phyloP scores from a whole-genome alignment of 2,113 vertebrate species.

The Neotoma lepida region DNA sequence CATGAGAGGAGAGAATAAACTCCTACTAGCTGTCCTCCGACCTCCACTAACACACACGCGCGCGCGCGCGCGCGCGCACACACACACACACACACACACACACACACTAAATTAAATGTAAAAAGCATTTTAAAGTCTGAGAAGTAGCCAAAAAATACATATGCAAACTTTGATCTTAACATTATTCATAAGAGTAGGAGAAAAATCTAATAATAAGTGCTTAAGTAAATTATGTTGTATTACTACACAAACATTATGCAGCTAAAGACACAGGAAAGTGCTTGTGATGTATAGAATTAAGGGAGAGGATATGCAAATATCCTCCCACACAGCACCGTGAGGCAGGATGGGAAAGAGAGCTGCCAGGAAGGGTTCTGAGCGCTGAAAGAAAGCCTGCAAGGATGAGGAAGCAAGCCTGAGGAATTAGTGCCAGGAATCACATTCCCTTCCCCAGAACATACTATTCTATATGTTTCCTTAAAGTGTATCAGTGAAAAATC shows the following conservation, averaged over 20 bases:
- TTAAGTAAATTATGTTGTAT: background rate
- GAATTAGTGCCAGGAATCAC: background rate
- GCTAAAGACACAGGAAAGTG: background rate
- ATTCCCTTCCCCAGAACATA: background rate
- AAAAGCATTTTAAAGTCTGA: background rate
- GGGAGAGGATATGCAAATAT: background rate
- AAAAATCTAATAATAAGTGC: slow-evolving; percentile 13
- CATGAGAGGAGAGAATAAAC: background rate
- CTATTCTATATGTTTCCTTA: background rate
- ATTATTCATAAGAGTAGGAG: background rate
- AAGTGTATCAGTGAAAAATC: background rate
- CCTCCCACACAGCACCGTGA: background rate
- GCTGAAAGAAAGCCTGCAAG: background rate
- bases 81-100: background rate
- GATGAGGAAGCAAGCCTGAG: background rate
- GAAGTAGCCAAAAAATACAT: background rate
- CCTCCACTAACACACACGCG: background rate
- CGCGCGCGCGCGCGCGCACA: background rate
- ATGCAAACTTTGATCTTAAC: background rate
- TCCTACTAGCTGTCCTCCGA: background rate
- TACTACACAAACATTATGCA: background rate
- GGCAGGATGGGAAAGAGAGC: background rate
- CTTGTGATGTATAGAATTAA: background rate
- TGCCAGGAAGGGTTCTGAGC: background rate
- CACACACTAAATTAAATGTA: background rate